Evolutionary conservation across 1,140 invertebrate genomes (phyloP).

Genomic region (Drosophila bifasciata): DNA sequence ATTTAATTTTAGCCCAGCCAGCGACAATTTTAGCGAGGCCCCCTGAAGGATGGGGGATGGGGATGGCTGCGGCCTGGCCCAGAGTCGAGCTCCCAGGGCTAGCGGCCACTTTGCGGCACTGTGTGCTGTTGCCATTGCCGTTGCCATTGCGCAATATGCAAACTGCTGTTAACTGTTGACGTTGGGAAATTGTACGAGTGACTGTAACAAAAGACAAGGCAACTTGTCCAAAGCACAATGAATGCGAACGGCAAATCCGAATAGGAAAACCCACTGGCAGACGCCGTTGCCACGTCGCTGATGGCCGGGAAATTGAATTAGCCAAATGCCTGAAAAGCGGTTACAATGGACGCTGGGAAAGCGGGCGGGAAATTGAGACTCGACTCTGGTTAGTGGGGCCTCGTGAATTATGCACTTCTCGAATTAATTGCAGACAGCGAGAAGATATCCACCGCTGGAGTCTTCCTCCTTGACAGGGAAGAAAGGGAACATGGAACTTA

Average conservation of each 20-base stretch:
- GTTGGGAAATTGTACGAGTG: constrained; percentile 63
- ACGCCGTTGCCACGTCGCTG: constrained; percentile 46
- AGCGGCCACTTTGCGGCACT: constrained; percentile 43
- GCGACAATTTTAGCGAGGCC: constrained; percentile 75
- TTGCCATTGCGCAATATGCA: constrained; percentile 70
- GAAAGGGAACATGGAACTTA: constrained; percentile 65
- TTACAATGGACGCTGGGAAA: constrained; percentile 33
- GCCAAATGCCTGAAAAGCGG: constrained; percentile 51
- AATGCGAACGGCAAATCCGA: constrained; percentile 51
- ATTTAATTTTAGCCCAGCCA: constrained; percentile 70
- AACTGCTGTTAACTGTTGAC: constrained; percentile 72
- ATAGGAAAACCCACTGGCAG: constrained; percentile 26
- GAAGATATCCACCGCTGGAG: constrained; percentile 15
- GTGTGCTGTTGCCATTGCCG: constrained; percentile 7
- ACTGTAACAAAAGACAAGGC: constrained; percentile 76
- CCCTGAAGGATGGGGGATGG: constrained; percentile 26
- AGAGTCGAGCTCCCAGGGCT: constrained; percentile 21
- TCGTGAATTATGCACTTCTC: constrained; percentile 59
- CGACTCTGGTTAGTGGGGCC: constrained; percentile 24
- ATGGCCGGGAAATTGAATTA: constrained; percentile 78
- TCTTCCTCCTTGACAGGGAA: constrained; percentile 6
- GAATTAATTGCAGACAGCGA: constrained; percentile 66
- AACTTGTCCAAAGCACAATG: constrained; percentile 73
- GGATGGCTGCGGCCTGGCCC: background rate
- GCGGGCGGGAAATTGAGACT: constrained; percentile 1